These are phyloP conservation scores for Mus spicilegus DNA, from an alignment of 2,113 vertebrate species.

Conservation along the genomic window DNA sequence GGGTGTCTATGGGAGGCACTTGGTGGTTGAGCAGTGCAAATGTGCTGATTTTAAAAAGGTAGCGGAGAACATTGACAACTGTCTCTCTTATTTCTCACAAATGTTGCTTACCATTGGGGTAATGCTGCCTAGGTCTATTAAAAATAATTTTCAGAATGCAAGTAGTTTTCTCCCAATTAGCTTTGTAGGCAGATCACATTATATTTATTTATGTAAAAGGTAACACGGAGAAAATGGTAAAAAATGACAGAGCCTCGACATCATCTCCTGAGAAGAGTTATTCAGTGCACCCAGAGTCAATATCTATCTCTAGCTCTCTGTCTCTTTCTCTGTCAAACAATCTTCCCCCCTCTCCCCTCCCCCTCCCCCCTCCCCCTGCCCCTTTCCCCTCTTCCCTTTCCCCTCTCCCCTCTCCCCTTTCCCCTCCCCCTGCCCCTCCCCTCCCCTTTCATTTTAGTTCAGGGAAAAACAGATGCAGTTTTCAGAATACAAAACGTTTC, in stretches of 20 bases:
- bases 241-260: neutral
- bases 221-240: neutral
- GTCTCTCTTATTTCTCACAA: neutral
- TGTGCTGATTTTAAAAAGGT: slow-evolving; percentile 55
- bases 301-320: neutral
- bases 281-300: too few species aligned
- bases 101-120: slow-evolving; percentile 2
- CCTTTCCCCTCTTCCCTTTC: too few species aligned
- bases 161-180: slow-evolving; percentile 57
- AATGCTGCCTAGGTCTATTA: slow-evolving; percentile 15
- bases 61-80: neutral
- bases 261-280: neutral
- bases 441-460: neutral
- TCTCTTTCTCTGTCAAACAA: neutral
- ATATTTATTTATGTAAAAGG: neutral
- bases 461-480: slow-evolving; percentile 46
- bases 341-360: neutral
- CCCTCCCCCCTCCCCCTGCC: too few species aligned
- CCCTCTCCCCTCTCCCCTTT: too few species aligned
- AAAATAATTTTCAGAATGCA: slow-evolving; percentile 55
- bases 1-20: neutral
- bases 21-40: slow-evolving; percentile 7
- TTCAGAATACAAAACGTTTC: slow-evolving; percentile 37
- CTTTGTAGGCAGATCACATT: neutral
- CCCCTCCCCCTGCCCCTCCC: too few species aligned